These are phyloP conservation scores for Tursiops truncatus DNA, from an alignment of 2,113 vertebrate genomes.

Conservation along the genomic window DNA sequence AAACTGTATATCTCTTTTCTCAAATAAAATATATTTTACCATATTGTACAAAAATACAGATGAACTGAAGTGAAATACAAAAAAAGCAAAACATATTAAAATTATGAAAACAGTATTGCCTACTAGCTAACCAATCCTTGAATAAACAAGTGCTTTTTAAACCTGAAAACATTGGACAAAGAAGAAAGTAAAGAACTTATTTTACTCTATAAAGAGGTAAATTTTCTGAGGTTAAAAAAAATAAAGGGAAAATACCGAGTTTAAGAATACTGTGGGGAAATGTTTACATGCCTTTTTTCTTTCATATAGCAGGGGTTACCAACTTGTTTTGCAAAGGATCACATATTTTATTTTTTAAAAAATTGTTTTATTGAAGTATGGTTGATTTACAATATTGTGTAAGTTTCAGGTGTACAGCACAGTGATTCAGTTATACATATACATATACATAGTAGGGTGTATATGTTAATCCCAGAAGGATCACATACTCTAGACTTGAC, in stretches of 20 bases:
- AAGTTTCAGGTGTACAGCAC: no score
- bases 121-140: neutral
- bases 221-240: neutral
- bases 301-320: neutral
- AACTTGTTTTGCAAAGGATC: neutral
- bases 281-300: neutral
- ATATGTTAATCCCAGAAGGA: no score
- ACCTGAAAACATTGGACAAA: neutral
- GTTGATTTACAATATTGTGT: no score
- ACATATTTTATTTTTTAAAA: neutral
- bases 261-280: neutral
- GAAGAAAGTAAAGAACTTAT: neutral
- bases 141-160: neutral
- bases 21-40: neutral
- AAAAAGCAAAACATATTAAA: neutral
- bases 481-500: neutral
- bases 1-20: conserved; percentile 78
- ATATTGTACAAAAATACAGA: neutral
- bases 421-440: no score
- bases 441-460: no score
- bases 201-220: neutral
- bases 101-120: neutral
- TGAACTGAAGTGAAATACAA: neutral
- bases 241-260: neutral
- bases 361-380: no score